A percentile compares a stretch with the other conserved stretches of the same genome.
Conservation (phyloP, 2,797 vertebrate genomes). For the Scomberomorus guttatus region DNA sequence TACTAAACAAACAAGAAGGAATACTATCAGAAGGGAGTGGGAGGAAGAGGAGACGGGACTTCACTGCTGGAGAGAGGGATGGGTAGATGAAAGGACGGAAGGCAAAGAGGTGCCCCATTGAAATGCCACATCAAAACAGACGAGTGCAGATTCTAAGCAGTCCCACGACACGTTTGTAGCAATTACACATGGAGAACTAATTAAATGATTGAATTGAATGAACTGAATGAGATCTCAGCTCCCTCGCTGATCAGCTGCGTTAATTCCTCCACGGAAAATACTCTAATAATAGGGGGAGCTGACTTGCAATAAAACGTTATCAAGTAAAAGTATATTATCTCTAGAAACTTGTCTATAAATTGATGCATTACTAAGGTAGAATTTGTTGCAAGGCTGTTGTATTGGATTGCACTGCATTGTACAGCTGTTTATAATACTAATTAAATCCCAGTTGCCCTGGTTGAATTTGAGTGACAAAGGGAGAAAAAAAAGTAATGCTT, state of each 20-base stretch:
- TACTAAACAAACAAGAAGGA: background rate
- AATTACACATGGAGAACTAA: constrained; percentile 68
- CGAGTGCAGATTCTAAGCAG: constrained; percentile 19
- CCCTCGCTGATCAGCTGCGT: constrained; percentile 47
- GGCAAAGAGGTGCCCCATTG: constrained; percentile 22
- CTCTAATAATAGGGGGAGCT: constrained; percentile 17
- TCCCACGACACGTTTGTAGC: constrained; percentile 46
- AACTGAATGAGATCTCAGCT: constrained; percentile 52
- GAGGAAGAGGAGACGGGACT: background rate
- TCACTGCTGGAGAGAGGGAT: background rate
- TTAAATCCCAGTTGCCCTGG: background rate
- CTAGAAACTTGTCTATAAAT: too few relatives aligned
- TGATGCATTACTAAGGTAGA: background rate
- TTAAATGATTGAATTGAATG: constrained; percentile 65
- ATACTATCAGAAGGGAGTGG: constrained; percentile 3
- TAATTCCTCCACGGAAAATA: constrained; percentile 42
- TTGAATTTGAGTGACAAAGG: background rate
- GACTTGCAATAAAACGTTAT: background rate
- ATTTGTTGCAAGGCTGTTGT: background rate
- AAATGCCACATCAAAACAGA: constrained; percentile 57
- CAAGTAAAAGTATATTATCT: background rate
- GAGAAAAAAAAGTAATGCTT: constrained; percentile 16
- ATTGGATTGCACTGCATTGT: background rate
- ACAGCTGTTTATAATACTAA: background rate
- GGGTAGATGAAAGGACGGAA: constrained; percentile 23